Conservation (phyloP, 2,113 vertebrate species). For the Promerops cafer region DNA sequence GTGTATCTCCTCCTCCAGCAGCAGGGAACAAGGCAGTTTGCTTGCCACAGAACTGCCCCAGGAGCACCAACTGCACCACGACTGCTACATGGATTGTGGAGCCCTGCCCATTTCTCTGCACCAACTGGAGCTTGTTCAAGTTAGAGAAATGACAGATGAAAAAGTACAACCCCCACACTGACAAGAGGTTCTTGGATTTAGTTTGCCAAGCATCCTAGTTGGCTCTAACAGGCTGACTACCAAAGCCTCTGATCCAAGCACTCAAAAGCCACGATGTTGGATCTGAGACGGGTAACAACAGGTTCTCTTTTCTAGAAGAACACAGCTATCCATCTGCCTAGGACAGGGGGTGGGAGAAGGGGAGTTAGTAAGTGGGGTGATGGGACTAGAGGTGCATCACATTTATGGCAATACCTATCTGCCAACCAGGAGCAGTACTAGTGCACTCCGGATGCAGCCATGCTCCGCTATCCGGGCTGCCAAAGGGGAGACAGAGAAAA, state of each 20-base stretch:
- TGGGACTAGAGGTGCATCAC: conserved; percentile 71
- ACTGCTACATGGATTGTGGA: background rate
- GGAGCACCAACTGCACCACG: background rate
- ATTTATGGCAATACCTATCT: conserved; percentile 77
- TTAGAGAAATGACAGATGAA: background rate
- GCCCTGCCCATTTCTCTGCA: background rate
- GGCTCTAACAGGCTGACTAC: background rate
- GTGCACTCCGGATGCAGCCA: conserved; percentile 76
- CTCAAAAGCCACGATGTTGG: background rate
- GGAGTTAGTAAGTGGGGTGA: conserved; percentile 57
- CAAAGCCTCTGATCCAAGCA: conserved; percentile 26
- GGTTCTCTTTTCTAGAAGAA: conserved; percentile 1
- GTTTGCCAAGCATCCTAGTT: conserved; percentile 1
- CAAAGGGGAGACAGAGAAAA: conserved; percentile 82
- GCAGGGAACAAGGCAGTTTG: background rate
- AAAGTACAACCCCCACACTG: background rate
- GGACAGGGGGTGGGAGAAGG: background rate
- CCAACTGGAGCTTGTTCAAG: background rate
- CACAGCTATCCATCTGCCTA: conserved; percentile 29
- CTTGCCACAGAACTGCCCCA: background rate
- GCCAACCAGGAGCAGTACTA: conserved; percentile 76
- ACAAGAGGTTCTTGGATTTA: background rate
- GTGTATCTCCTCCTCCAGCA: conserved; percentile 4
- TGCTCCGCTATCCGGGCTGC: conserved; percentile 79
- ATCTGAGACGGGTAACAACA: background rate